These are phyloP conservation scores for Oikopleura albicans DNA, from an alignment of 23 tunicate species.

Conservation along the genomic window DNA sequence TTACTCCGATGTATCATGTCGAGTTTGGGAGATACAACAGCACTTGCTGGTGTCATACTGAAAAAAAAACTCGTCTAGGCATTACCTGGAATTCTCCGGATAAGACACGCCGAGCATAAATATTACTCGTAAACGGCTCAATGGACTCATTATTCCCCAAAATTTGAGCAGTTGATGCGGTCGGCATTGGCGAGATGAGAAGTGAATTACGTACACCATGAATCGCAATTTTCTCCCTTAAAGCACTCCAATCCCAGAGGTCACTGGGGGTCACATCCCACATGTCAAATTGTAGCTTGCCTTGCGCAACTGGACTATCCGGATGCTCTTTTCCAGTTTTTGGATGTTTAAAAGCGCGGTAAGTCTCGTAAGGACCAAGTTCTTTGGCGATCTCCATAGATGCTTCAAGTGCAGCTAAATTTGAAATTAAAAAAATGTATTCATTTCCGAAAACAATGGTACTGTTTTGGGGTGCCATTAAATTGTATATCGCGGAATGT, in stretches of 20 bases:
- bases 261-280: slow-evolving; percentile 89
- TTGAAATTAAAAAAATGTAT: no score
- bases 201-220: slow-evolving; percentile 85
- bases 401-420: slow-evolving; percentile 43
- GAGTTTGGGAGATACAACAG: background rate
- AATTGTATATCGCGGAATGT: no score
- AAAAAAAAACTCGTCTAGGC: background rate
- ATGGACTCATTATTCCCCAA: slow-evolving; percentile 94
- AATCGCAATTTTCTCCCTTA: slow-evolving; percentile 39
- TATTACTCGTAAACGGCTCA: slow-evolving; percentile 94
- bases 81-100: slow-evolving; percentile 81
- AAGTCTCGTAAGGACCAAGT: slow-evolving; percentile 52
- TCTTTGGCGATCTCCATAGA: slow-evolving; percentile 75
- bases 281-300: slow-evolving; percentile 58
- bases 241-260: slow-evolving; percentile 73
- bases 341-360: slow-evolving; percentile 19
- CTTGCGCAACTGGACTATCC: slow-evolving; percentile 3
- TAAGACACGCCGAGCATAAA: slow-evolving; percentile 71
- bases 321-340: background rate
- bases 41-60: background rate
- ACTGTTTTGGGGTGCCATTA: no score
- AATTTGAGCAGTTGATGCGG: slow-evolving; percentile 98
- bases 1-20: no score
- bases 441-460: no score
- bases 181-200: slow-evolving; percentile 93